phyloP scores from a whole-genome alignment of 2,113 vertebrate species.

The Camelus dromedarius region DNA sequence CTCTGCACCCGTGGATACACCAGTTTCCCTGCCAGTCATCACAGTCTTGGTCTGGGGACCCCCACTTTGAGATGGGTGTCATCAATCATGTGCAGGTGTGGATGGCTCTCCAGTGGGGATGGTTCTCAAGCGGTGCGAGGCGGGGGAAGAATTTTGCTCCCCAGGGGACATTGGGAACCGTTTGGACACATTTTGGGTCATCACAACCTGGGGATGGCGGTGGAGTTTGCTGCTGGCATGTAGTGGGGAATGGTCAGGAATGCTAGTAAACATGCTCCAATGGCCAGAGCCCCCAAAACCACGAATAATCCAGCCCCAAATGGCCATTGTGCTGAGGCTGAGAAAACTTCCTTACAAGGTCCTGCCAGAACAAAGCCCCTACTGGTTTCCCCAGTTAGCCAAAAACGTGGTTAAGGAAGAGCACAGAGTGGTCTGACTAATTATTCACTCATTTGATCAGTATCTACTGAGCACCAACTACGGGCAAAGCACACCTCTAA shows the following conservation, averaged over 20 bases:
- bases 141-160: rapidly evolving
- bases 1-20: neutral
- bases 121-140: rapidly evolving
- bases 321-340: neutral
- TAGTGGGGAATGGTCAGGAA: neutral
- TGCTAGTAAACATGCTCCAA: neutral
- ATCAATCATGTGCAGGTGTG: too few relatives aligned
- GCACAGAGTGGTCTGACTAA: too few relatives aligned
- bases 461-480: rapidly evolving
- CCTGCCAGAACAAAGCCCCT: neutral
- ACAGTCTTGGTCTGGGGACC: neutral
- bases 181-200: neutral
- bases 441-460: neutral
- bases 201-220: rapidly evolving
- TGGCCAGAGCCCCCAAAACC: too few relatives aligned
- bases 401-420: neutral
- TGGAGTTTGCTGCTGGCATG: neutral
- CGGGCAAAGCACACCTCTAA: neutral
- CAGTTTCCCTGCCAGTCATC: neutral
- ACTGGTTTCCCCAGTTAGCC: neutral
- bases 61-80: neutral
- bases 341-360: neutral
- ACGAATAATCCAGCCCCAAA: neutral
- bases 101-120: neutral
- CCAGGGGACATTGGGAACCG: neutral